Conservation (phyloP, 2,888 invertebrate genomes). For the Unio delphinus region DNA sequence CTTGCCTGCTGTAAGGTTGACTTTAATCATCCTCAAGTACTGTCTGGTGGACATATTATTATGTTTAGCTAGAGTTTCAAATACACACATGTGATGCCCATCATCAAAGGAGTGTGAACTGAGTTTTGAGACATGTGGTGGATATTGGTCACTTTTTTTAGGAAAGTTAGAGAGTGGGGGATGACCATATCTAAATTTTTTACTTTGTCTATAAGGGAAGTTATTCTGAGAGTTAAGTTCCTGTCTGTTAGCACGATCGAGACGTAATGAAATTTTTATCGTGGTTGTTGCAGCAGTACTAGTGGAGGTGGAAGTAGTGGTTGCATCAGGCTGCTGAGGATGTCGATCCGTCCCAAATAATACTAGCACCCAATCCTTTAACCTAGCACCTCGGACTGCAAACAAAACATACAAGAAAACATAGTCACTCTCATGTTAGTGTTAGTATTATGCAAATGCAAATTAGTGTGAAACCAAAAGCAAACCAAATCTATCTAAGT, state of each 20-base stretch:
- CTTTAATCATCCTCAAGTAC: slow-evolving; percentile 59
- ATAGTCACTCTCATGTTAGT: too few species aligned
- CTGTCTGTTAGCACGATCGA: slow-evolving; percentile 9
- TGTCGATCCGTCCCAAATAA: slow-evolving; percentile 85
- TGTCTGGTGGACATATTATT: slow-evolving; percentile 61
- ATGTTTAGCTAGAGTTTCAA: slow-evolving; percentile 65
- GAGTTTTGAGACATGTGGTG: background rate
- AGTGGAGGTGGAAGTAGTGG: slow-evolving; percentile 45
- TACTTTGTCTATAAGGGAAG: background rate
- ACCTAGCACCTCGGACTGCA: slow-evolving; percentile 77
- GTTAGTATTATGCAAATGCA: too few species aligned
- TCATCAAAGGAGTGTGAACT: slow-evolving; percentile 3
- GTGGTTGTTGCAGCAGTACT: slow-evolving; percentile 28
- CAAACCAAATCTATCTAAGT: too few species aligned
- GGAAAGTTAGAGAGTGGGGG: background rate
- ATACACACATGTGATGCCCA: slow-evolving; percentile 58
- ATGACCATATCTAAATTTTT: background rate
- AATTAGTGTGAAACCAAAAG: too few species aligned
- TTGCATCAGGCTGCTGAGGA: slow-evolving; percentile 48
- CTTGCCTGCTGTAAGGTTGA: slow-evolving; percentile 65
- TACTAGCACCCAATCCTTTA: slow-evolving; percentile 94
- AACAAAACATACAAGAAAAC: slow-evolving; percentile 36
- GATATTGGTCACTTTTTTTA: slow-evolving; percentile 10
- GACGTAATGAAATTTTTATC: slow-evolving; percentile 23
- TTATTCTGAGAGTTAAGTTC: background rate